phyloP scores from a whole-genome alignment of 2,888 invertebrate species.

The Aleiodes testaceus region DNA sequence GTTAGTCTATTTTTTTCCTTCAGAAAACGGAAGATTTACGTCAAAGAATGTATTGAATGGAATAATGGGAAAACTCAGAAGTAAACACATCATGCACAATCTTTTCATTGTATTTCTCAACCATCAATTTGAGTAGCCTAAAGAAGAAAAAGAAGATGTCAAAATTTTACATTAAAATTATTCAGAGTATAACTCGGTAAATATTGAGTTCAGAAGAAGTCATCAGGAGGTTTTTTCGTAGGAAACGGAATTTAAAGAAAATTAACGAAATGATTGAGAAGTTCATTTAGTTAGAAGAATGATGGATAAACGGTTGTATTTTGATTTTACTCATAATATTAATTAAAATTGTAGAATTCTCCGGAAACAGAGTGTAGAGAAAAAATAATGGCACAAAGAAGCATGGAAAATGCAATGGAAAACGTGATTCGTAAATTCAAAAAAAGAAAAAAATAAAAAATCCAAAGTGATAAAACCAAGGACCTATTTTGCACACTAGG shows the following conservation, averaged over 20 bases:
- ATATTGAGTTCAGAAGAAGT: too few species aligned
- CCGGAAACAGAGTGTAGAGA: constrained; percentile 26
- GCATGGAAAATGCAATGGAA: constrained; percentile 14
- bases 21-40: too few species aligned
- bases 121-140: too few species aligned
- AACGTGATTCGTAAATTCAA: not conserved
- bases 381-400: not conserved
- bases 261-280: too few species aligned
- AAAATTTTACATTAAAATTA: not conserved
- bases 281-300: not conserved
- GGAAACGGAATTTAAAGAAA: too few species aligned
- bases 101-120: too few species aligned
- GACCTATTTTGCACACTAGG: constrained; percentile 40
- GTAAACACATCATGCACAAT: too few species aligned
- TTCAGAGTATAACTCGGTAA: too few species aligned
- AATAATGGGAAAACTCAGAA: too few species aligned
- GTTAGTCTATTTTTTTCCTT: not conserved
- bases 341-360: not conserved
- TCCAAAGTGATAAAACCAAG: constrained; percentile 38
- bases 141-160: too few species aligned
- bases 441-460: constrained; percentile 28
- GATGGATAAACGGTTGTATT: not conserved
- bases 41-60: too few species aligned
- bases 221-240: too few species aligned
- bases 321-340: not conserved